Evolutionary conservation across 2,113 vertebrate genomes (phyloP), one percentile per base, ranked within the genome.

Genomic region (Pavo muticus): DNA sequence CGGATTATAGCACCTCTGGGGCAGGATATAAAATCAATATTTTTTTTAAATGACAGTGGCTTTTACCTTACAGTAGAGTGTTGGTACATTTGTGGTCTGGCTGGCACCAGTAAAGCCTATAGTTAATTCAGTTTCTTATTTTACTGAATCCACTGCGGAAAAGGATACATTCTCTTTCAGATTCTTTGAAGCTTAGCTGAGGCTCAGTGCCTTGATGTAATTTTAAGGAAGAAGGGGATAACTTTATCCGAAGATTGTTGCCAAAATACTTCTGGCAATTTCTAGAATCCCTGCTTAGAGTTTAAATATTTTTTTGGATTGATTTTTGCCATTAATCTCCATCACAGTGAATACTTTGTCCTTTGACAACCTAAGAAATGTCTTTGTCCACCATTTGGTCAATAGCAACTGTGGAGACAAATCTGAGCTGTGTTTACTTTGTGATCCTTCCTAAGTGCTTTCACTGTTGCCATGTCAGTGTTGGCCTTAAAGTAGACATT

Each of bases 121-220:
- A 54, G 50, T 88, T 91, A 85, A 65, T 68, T 35, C n/a, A 57
- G 32, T 84, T 77, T 89, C 35, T 90, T 90, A 35, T 57, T 91
- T 90, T 95, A 61, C 47, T 75, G 73, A 84, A 90, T 37, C 48
- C n/a, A 54, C 27, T 78, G 65, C 65, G 65, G 52, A 50, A 80
- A 61, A 52, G 37, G 24, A 27, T 86, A 7, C 10, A 2, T 52
- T 91, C 37, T 71, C 44, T 77, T 88, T 87, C 52, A 88, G 37
- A 15, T 29, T 79, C 5, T 17, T 59, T 37, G 54, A 47, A 81
- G 45, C 39, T 79, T 94, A 83, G 15, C 64, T 45, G 39, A 83
- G 61, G 23, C 67, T 21, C 40, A 40, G 17, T 61, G 3, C 10
- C 27, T 52, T 48, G 19, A 61, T 35, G 13, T 27, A 78, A 64